Base-by-base conservation (phyloP, 2,113 vertebrate genomes). In the Daubentonia madagascariensis region DNA sequence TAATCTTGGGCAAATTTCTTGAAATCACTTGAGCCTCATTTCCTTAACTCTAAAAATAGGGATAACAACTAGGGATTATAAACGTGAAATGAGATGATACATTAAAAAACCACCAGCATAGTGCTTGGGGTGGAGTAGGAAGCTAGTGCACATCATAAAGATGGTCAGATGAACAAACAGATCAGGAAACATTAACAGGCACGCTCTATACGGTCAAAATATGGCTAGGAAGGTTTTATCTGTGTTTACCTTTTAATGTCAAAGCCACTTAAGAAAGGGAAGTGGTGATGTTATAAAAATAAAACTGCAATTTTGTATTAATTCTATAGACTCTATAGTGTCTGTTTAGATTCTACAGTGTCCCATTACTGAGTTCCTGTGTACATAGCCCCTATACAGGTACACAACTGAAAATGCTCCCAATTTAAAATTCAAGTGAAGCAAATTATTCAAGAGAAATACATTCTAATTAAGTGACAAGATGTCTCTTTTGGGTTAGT, bases 361-460 rank as follows among this genome's bases (percentile, higher is more conserved):
- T 63, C 61, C 61, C n/a, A 85, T 18, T 93, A 90, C 52, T 83
- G 54, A 85, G 17, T 45, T 91, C 76, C 10, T 50, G 23, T n/a
- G 9, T 81, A 87, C 61, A 89, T 0, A 59, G 67, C 20, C 32
- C 52, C 8, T 12, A 32, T 61, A 61, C 0, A 76, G 37, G 79
- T 40, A 89, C 14, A 52, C 6, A 85, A 70, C 76, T 88, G 57
- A 95, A 91, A 96, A 97, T 75, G 32, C 35, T 90, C 48, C 45
- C 37, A 88, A 84, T 88, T 88, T 96, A 85, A 97, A 91, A 95
- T 92, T 86, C 43, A 92, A 94, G 40, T 89, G 40, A n/a, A 79
- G 40, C 45, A 86, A 72, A 91, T 95, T 89, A 67, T 54, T 92
- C 10, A 91, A 85, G 78, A 93, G 52, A 89, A 96, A 73, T 96